These are phyloP conservation scores for Actenoides lindsayi DNA, from an alignment of 2,113 vertebrate genomes.

Conservation along the genomic window DNA sequence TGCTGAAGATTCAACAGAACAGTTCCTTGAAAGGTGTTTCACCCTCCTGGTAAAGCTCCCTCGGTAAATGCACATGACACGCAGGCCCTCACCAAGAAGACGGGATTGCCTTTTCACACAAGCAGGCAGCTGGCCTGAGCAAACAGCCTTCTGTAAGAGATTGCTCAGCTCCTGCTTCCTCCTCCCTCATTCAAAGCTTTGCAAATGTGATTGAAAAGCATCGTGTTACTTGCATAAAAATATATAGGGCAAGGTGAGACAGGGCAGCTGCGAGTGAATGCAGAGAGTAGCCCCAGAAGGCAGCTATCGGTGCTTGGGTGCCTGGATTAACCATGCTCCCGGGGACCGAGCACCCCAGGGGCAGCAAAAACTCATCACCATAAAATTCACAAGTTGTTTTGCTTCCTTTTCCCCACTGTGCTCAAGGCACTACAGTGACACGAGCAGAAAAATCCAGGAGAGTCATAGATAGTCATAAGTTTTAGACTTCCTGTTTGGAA, in stretches of 20 bases:
- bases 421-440: neutral
- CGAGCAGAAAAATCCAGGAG: neutral
- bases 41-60: neutral
- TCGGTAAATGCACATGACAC: neutral
- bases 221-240: neutral
- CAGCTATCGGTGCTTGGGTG: neutral
- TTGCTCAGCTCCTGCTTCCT: neutral
- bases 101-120: neutral
- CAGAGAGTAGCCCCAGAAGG: rapidly evolving
- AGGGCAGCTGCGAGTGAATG: neutral
- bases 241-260: neutral
- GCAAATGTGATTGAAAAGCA: neutral
- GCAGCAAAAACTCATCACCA: neutral
- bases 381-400: neutral
- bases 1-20: neutral
- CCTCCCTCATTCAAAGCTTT: neutral
- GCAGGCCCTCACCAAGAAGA: neutral
- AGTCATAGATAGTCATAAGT: neutral
- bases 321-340: neutral
- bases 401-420: neutral
- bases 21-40: neutral
- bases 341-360: neutral
- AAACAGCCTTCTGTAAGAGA: neutral
- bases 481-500: neutral
- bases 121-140: neutral